phyloP scores from a whole-genome alignment of 2,888 invertebrate species.

The Sthenelais limicola region DNA sequence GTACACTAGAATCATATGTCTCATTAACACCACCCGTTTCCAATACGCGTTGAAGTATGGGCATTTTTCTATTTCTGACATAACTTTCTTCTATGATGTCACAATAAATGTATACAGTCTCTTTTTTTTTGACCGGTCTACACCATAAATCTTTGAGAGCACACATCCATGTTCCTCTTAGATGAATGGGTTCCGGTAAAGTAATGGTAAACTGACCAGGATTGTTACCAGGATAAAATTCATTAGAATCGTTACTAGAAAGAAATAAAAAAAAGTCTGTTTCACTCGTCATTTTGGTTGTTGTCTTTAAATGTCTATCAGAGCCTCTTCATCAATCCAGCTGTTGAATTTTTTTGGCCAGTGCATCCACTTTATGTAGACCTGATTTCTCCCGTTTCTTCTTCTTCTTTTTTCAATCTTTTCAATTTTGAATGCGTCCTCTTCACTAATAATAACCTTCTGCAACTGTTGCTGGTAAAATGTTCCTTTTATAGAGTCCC shows the following conservation, averaged over 20 bases:
- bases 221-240: neutral
- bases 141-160: neutral
- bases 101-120: neutral
- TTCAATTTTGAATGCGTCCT: constrained; percentile 8
- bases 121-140: neutral
- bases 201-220: neutral
- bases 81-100: neutral
- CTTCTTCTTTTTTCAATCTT: neutral
- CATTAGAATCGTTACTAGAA: neutral
- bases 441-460: neutral
- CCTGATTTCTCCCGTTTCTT: neutral
- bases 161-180: neutral
- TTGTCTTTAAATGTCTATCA: neutral
- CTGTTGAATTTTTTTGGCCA: constrained; percentile 23
- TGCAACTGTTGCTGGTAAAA: constrained; percentile 33
- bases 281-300: neutral
- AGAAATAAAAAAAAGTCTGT: constrained; percentile 9
- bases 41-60: constrained; percentile 1
- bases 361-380: neutral
- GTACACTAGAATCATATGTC: neutral
- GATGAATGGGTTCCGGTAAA: neutral
- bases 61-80: neutral
- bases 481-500: constrained; percentile 29
- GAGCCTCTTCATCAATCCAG: constrained; percentile 3
- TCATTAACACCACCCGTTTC: neutral